phyloP scores from a whole-genome alignment of 2,797 vertebrate species.

The Catostomus latipinnis region DNA sequence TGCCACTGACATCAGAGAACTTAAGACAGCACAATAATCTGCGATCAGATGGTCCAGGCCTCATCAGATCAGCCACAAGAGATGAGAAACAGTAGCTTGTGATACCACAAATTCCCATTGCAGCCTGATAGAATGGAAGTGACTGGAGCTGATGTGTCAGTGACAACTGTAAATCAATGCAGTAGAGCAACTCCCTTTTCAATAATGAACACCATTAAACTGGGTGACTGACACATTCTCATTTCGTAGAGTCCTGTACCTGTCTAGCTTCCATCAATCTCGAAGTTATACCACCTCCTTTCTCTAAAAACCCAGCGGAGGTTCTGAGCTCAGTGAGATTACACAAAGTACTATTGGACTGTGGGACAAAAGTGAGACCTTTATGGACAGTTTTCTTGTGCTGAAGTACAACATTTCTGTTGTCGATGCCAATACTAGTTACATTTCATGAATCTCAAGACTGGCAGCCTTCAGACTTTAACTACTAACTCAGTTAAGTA shows the following conservation, averaged over 20 bases:
- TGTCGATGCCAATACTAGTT: too few relatives aligned
- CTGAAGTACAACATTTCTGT: too few relatives aligned
- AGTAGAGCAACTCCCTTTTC: slow-evolving; percentile 44
- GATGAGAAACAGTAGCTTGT: slow-evolving; percentile 38
- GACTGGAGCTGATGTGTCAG: slow-evolving; percentile 37
- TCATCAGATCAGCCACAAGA: slow-evolving; percentile 21
- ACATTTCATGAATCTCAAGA: too few relatives aligned
- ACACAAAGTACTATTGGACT: slow-evolving; percentile 47
- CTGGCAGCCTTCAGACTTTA: too few relatives aligned
- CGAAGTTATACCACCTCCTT: slow-evolving; percentile 30
- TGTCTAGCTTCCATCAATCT: slow-evolving; percentile 50
- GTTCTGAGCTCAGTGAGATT: slow-evolving; percentile 42
- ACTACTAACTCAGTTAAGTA: too few relatives aligned
- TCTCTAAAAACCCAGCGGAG: slow-evolving; percentile 12
- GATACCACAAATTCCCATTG: slow-evolving; percentile 35
- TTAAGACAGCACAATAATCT: slow-evolving; percentile 35
- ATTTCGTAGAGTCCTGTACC: slow-evolving; percentile 36
- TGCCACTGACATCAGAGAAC: slow-evolving; percentile 25
- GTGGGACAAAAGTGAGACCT: slow-evolving; percentile 42
- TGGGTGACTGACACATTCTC: slow-evolving; percentile 55
- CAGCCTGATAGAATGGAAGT: slow-evolving; percentile 37
- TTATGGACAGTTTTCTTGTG: slow-evolving; percentile 39
- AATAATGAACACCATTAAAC: slow-evolving; percentile 56
- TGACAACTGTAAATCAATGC: slow-evolving; percentile 54
- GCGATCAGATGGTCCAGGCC: slow-evolving; percentile 37